A percentile compares a stretch with the other conserved stretches of the same genome.
phyloP scores from a whole-genome alignment of 2,888 invertebrate species.

The Coleophora deauratella region DNA sequence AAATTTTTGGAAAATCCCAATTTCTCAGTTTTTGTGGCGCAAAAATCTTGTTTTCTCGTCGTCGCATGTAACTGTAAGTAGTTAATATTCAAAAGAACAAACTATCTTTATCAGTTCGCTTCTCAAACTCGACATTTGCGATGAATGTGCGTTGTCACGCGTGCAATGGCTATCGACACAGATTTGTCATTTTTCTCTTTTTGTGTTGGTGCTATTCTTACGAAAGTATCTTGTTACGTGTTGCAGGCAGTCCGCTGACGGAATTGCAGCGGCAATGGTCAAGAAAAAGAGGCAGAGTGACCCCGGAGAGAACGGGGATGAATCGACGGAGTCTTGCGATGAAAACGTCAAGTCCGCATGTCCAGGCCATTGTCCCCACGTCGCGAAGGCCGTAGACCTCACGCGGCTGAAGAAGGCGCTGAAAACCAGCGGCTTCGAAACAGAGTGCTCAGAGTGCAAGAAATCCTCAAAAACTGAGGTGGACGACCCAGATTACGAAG shows the following conservation, averaged over 20 bases:
- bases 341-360: conserved; percentile 79
- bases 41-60: conserved; percentile 30
- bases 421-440: conserved; percentile 65
- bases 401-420: conserved; percentile 73
- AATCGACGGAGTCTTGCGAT: conserved; percentile 82
- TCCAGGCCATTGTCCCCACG: conserved; percentile 59
- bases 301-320: conserved; percentile 75
- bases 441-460: conserved; percentile 75
- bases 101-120: conserved; percentile 19
- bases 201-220: conserved; percentile 67
- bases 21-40: conserved; percentile 32
- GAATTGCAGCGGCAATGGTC: conserved; percentile 72
- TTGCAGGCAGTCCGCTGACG: conserved; percentile 55
- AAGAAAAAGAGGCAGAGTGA: conserved; percentile 84
- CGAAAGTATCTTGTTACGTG: conserved; percentile 68
- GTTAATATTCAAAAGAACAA: conserved; percentile 25
- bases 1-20: conserved; percentile 36
- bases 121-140: conserved; percentile 25
- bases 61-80: conserved; percentile 63
- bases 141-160: conserved; percentile 72
- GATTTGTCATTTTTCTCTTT: conserved; percentile 71
- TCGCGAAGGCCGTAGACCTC: conserved; percentile 79
- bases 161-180: conserved; percentile 70
- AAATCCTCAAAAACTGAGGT: conserved; percentile 57
- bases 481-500: conserved; percentile 61